Conservation (phyloP, 2,113 vertebrate species). For the Myotis davidii region DNA sequence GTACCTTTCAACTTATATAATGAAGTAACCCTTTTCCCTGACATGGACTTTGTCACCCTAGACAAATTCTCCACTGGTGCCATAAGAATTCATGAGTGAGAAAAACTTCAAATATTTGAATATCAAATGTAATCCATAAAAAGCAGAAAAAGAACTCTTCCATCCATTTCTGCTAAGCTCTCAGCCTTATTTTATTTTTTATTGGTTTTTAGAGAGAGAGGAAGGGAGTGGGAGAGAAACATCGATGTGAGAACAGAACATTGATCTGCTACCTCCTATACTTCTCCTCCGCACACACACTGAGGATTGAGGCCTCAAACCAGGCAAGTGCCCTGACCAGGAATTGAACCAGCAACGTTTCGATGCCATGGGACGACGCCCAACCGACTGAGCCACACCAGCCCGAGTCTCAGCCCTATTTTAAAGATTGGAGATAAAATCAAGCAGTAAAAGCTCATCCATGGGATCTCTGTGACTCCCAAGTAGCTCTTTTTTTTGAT, state of each 20-base stretch:
- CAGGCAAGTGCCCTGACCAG: background rate
- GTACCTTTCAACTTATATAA: background rate
- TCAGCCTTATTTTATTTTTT: background rate
- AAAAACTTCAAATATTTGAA: background rate
- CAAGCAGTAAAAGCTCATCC: constrained; percentile 3
- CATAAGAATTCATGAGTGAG: background rate
- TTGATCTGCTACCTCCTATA: background rate
- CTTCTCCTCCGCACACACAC: background rate
- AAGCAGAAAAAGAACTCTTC: background rate
- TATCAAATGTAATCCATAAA: background rate
- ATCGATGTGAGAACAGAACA: background rate
- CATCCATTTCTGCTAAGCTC: background rate
- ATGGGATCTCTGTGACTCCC: background rate
- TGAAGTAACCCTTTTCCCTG: background rate
- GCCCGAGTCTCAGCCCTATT: background rate
- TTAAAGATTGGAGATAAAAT: constrained; percentile 45
- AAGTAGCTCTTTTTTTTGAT: background rate
- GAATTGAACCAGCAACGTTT: background rate
- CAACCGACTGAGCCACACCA: background rate
- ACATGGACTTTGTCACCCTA: background rate
- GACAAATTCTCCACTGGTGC: background rate
- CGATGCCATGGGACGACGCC: background rate
- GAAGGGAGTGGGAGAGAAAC: background rate
- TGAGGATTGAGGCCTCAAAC: background rate
- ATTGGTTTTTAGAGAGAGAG: background rate